These are phyloP conservation scores for Microchirus variegatus DNA, from an alignment of 2,797 vertebrate species.

Conservation along the genomic window DNA sequence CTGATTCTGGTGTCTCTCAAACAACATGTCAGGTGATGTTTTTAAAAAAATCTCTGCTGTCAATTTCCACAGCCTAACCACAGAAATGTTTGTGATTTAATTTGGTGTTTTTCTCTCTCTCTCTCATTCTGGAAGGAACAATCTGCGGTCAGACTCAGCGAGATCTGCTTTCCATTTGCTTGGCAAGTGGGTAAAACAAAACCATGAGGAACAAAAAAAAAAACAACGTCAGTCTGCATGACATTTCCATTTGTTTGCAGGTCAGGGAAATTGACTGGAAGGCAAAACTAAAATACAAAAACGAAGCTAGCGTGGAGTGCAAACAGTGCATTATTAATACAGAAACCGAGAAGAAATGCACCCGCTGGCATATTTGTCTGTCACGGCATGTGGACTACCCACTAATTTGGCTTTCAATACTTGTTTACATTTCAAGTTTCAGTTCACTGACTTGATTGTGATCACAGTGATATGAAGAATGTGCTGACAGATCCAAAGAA, in stretches of 20 bases:
- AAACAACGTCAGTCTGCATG: conserved; percentile 54
- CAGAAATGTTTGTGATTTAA: conserved; percentile 74
- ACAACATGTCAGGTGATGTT: conserved; percentile 33
- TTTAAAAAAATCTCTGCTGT: conserved; percentile 46
- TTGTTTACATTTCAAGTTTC: conserved; percentile 49
- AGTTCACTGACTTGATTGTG: conserved; percentile 12
- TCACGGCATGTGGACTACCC: conserved; percentile 19
- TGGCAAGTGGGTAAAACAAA: conserved; percentile 60
- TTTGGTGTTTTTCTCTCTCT: conserved; percentile 19
- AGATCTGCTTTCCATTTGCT: conserved; percentile 71
- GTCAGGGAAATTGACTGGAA: conserved; percentile 49
- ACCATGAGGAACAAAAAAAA: conserved; percentile 58
- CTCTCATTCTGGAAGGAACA: conserved; percentile 49
- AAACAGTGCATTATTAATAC: conserved; percentile 27
- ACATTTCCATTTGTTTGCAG: conserved; percentile 66
- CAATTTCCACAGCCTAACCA: conserved; percentile 65
- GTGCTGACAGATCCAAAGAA: conserved; percentile 4
- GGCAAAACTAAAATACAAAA: conserved; percentile 29
- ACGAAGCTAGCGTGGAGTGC: conserved; percentile 20
- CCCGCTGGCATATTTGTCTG: conserved; percentile 32
- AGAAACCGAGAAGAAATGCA: conserved; percentile 32
- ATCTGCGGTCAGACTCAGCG: conserved; percentile 59
- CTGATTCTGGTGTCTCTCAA: conserved; percentile 7
- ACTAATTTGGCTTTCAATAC: conserved; percentile 44
- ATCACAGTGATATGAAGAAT: conserved; percentile 22